Evolutionary conservation across 1,140 invertebrate genomes (phyloP), one percentile per base, ranked within the genome.

Genomic region (Macrobrachium rosenbergii): DNA sequence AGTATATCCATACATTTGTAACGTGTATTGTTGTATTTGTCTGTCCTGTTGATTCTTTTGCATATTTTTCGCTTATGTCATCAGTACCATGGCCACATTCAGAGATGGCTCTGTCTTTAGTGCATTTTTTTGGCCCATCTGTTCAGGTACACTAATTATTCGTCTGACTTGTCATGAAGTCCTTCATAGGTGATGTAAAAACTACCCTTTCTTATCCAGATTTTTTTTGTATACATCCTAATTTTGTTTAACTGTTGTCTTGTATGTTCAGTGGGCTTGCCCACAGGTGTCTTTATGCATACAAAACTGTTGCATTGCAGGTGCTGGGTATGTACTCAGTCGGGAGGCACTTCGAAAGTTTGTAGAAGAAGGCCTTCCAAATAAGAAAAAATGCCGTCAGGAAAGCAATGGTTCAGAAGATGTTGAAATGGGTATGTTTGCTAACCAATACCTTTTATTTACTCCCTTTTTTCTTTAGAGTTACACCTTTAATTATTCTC

Each of bases 271-370:
- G 45, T 37, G 19, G 19, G 52, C 52, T 52, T 52, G 52, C 52
- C 52, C 52, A 52, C 52, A 52, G 12, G 52, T 52, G 52, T 52
- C 72, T 37, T 75, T 23, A 75, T 75, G 23, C 17, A 21, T 43
- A 23, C 45, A 37, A 23, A 21, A 17, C 28, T 79, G n/a, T 52
- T 37, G 28, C 37, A 21, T 58, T 76, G n/a, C 77, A 90, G 89
- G 89, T 62, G 89, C 89, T 52, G 94, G 97, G 6, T 99, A 99
- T 92, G 96, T 99, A 52, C 92, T 99, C 73, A 99, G 97, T 90
- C 93, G 93, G 63, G 95, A 95, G 91, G 96, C 96, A 16, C 90
- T 98, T 2, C 93, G 93, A 63, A 93, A 94, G 87, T 97, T 98
- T 90, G 94, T 97, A 1, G 94, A 95, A 85, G 93, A 94, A 78